A percentile compares a stretch with the other conserved stretches of the same genome.
These are phyloP conservation scores for Scaptomyza hsui DNA, from an alignment of 1,140 invertebrate genomes.

Conservation along the genomic window DNA sequence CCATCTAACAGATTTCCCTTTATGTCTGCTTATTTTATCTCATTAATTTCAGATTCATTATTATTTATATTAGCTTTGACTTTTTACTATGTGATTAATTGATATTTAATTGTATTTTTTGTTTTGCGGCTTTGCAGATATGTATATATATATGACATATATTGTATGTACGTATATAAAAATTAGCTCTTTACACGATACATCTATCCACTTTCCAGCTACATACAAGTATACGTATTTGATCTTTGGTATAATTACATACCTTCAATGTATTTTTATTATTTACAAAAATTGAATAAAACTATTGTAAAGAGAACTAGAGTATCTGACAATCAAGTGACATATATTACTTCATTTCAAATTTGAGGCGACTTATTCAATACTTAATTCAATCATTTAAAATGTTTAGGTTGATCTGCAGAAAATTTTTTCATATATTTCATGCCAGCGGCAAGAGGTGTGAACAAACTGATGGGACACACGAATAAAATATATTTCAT, in stretches of 20 bases:
- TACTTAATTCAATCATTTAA: slow-evolving; percentile 44
- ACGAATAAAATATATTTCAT: neutral
- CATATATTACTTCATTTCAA: too few relatives aligned
- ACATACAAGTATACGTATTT: too few relatives aligned
- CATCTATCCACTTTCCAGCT: too few relatives aligned
- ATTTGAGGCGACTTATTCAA: slow-evolving; percentile 33
- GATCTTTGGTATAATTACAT: too few relatives aligned
- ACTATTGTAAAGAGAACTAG: too few relatives aligned
- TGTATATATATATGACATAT: too few relatives aligned
- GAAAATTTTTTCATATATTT: slow-evolving; percentile 43
- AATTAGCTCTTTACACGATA: too few relatives aligned
- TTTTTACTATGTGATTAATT: slow-evolving; percentile 51
- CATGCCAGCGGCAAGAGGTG: slow-evolving; percentile 34
- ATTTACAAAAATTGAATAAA: too few relatives aligned
- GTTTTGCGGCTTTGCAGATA: too few relatives aligned
- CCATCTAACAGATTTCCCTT: neutral
- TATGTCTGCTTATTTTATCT: neutral
- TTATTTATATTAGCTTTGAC: slow-evolving; percentile 22
- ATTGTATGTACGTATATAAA: too few relatives aligned
- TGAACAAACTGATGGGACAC: slow-evolving; percentile 44
- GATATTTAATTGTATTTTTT: slow-evolving; percentile 56
- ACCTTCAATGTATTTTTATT: too few relatives aligned
- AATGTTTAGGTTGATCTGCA: slow-evolving; percentile 22
- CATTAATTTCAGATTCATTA: slow-evolving; percentile 9
- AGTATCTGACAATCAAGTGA: neutral